phyloP scores from a whole-genome alignment of 1,140 invertebrate genomes.

The Eubasilissa regina region DNA sequence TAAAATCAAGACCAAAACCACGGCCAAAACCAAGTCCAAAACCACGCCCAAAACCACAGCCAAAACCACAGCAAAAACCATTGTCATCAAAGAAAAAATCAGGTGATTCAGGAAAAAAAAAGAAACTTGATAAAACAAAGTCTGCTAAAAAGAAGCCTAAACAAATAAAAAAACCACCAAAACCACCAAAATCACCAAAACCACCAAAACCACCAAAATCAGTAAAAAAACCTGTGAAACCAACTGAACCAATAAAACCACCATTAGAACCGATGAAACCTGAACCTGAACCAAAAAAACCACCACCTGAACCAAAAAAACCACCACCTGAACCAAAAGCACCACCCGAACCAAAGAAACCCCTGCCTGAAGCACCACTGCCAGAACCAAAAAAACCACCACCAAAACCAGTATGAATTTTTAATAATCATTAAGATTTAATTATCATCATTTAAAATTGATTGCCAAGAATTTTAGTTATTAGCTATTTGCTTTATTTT shows the following conservation, averaged over 20 bases:
- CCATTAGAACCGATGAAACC: background rate
- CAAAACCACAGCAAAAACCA: no score
- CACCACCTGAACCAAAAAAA: background rate
- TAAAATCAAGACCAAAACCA: no score
- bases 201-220: background rate
- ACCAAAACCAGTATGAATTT: background rate
- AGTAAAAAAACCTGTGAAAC: background rate
- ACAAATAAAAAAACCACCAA: background rate
- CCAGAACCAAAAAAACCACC: background rate
- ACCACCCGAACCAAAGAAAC: slow-evolving; percentile 7
- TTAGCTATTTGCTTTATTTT: no score
- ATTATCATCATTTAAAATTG: no score
- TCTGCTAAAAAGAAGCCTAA: background rate
- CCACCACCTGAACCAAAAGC: background rate
- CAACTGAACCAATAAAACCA: background rate
- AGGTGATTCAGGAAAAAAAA: background rate
- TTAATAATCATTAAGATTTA: no score
- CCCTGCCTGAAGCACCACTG: background rate
- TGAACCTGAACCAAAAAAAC: background rate
- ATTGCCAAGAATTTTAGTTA: no score
- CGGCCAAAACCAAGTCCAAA: no score
- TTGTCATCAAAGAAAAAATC: background rate
- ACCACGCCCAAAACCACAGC: no score
- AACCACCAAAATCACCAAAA: background rate
- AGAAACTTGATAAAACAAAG: background rate